Conservation (phyloP, 1,140 invertebrate species). For the Neodiprion fabricii region DNA sequence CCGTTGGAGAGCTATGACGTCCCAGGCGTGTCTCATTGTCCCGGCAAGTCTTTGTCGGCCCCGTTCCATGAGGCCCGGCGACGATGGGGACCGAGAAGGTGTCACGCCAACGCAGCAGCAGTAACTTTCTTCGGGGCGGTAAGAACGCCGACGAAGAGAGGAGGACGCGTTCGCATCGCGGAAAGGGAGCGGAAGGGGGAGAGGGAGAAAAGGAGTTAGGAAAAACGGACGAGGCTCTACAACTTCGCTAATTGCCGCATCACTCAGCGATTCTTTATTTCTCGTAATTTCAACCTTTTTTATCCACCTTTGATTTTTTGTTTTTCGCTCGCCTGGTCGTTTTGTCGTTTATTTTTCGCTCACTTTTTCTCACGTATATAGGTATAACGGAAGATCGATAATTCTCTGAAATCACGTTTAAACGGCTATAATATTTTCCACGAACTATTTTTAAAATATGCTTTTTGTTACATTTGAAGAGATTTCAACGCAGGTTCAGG, state of each 20-base stretch:
- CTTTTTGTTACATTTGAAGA: too few relatives aligned
- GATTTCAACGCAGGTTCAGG: too few relatives aligned
- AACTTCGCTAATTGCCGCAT: conserved; percentile 44
- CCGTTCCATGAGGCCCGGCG: background rate
- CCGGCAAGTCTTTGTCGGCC: background rate
- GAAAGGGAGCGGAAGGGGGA: conserved; percentile 10
- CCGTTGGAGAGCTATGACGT: conserved; percentile 6
- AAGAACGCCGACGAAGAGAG: background rate
- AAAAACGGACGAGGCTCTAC: conserved; percentile 19
- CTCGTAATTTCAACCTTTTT: background rate
- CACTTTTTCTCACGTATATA: too few relatives aligned
- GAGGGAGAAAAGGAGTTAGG: background rate
- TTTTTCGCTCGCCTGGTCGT: background rate
- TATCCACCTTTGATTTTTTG: background rate
- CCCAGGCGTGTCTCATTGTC: conserved; percentile 6
- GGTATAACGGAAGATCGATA: too few relatives aligned
- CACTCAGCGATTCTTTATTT: conserved; percentile 37
- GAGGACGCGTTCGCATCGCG: background rate
- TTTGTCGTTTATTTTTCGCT: too few relatives aligned
- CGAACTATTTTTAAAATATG: too few relatives aligned
- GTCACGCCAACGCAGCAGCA: conserved; percentile 30
- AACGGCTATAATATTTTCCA: too few relatives aligned
- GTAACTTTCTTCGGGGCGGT: conserved; percentile 28
- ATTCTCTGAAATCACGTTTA: too few relatives aligned
- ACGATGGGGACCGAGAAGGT: conserved; percentile 18